Evolutionary conservation across 1,140 invertebrate species (phyloP), one percentile per base, ranked within the genome.

Genomic region (Capitella teleta): DNA sequence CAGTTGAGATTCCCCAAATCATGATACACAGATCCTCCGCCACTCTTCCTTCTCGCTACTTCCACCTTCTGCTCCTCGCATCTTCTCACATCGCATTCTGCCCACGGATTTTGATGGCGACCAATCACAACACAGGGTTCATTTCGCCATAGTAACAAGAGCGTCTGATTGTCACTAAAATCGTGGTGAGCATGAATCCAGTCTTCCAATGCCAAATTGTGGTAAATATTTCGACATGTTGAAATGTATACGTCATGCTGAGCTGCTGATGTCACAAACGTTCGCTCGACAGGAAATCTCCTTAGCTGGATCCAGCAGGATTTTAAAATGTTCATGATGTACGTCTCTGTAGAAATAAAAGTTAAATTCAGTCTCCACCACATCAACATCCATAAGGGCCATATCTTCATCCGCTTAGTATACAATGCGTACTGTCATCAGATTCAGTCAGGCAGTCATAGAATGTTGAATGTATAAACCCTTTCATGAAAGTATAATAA

Each of bases 21-120:
- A 70, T 98, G 93, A 70, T 91, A 98, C 18, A 98, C 91, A 16
- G 90, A 85, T 8, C 91, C 92, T 50, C 94, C 95, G n/a, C 91
- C 93, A 70, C 90, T 95, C 61, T 90, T 87, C 18, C 93, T 77
- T 44, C 94, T 77, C 1, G 83, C 93, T 16, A 96, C 58, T 2
- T 77, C 67, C 38, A 93, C 79, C 16, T 78, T 79, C 21, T 77
- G 70, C 28, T 80, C 76, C 3, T 14, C 42, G 5, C 63, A 55
- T 49, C 55, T 56, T 5, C 54, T 46, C 0, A 88, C 67, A 65
- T 95, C 87, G 2, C 84, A 82, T 72, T 98, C 94, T 18, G 83
- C 65, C 84, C 92, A 98, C 1, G 92, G 89, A 74, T 98, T 99
- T 69, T 98, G 94, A 73, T 97, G 87, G 32, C 88, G 77, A 1